Conservation (phyloP, 2,797 vertebrate species). For the Neosilurus mollespiculum region DNA sequence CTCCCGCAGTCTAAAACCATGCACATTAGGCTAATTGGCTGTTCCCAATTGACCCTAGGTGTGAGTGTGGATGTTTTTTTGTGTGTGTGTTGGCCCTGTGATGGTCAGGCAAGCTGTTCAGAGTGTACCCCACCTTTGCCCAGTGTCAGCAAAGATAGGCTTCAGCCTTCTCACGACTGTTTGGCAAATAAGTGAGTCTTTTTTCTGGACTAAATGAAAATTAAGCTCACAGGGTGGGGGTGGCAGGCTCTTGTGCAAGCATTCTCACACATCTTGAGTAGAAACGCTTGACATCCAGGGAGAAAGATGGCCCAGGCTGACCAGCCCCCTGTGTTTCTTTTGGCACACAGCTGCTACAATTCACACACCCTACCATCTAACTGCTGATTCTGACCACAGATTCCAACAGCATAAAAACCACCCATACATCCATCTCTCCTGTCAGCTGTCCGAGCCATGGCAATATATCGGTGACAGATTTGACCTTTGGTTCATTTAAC, state of each 20-base stretch:
- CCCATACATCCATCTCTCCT: constrained; percentile 29
- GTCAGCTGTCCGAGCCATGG: constrained; percentile 37
- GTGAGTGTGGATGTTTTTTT: too few species aligned
- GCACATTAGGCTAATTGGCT: too few species aligned
- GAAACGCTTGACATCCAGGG: constrained; percentile 59
- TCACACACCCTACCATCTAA: constrained; percentile 56
- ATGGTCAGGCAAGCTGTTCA: too few species aligned
- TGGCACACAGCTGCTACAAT: constrained; percentile 63
- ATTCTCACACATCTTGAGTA: constrained; percentile 65
- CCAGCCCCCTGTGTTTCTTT: constrained; percentile 38
- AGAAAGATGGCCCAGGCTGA: constrained; percentile 47
- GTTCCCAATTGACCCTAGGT: too few species aligned
- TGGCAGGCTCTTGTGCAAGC: constrained; percentile 57
- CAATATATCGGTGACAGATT: constrained; percentile 11
- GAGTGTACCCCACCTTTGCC: too few species aligned
- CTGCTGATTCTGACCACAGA: constrained; percentile 39
- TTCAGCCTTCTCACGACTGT: too few species aligned
- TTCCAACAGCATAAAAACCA: constrained; percentile 43
- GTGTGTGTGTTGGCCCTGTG: too few species aligned
- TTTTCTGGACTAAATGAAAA: background rate
- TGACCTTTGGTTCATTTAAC: constrained; percentile 20
- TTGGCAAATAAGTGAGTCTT: too few species aligned
- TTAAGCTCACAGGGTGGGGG: background rate
- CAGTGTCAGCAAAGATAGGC: too few species aligned
- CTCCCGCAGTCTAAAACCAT: too few species aligned